Percentiles rank a stretch among this genome's conserved stretches.
These are phyloP conservation scores for Dioctria linearis DNA, from an alignment of 2,888 invertebrate genomes.

Conservation along the genomic window DNA sequence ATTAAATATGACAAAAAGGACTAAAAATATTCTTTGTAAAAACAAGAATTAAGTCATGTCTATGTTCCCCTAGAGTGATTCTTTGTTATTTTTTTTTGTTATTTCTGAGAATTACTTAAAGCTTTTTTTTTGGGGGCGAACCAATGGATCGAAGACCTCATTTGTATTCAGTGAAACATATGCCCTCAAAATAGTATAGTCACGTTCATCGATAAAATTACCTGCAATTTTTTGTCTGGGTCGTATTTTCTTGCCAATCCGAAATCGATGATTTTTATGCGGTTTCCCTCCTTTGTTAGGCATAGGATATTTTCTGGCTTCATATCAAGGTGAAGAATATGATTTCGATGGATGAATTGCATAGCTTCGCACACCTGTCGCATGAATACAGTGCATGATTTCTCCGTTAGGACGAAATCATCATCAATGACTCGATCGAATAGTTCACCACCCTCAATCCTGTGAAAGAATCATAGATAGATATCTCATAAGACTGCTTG, in stretches of 20 bases:
- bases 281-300: constrained; percentile 94
- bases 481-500: background rate
- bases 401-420: constrained; percentile 96
- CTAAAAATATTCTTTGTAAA: too few relatives aligned
- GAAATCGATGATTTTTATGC: constrained; percentile 99
- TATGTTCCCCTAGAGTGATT: too few relatives aligned
- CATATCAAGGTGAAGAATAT: constrained; percentile 96
- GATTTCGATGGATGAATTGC: constrained; percentile 95
- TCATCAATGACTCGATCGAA: constrained; percentile 99
- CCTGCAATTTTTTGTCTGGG: constrained; percentile 90
- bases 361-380: constrained; percentile 98
- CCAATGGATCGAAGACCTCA: background rate
- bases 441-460: constrained; percentile 97
- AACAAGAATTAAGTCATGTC: too few relatives aligned
- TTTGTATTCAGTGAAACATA: background rate
- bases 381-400: constrained; percentile 96
- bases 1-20: too few relatives aligned
- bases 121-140: background rate
- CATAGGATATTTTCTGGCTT: constrained; percentile 99
- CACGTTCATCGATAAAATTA: constrained; percentile 58
- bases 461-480: constrained; percentile 68
- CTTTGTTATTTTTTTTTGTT: background rate
- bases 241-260: constrained; percentile 95
- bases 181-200: background rate
- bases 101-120: background rate